These are phyloP conservation scores for Rhyacichthys aspro DNA, from an alignment of 2,797 vertebrate species.

Conservation along the genomic window DNA sequence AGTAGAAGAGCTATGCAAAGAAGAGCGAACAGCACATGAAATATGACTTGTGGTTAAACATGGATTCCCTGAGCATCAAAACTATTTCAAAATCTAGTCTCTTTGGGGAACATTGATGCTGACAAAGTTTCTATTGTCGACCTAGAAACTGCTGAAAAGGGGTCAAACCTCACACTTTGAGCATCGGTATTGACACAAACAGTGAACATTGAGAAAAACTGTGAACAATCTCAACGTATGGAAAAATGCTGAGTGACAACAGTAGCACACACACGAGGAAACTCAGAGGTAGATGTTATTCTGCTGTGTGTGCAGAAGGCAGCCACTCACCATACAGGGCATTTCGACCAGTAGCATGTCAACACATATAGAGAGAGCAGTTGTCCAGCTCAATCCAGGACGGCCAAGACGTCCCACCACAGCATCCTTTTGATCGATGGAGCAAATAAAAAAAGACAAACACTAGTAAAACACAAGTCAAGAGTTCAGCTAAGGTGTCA, in stretches of 20 bases:
- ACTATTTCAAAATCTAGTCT: slow-evolving; percentile 1
- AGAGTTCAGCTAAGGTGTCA: neutral
- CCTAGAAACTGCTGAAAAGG: slow-evolving; percentile 3
- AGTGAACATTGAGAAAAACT: slow-evolving; percentile 17
- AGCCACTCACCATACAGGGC: slow-evolving; percentile 3
- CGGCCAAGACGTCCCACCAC: slow-evolving; percentile 9
- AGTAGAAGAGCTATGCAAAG: slow-evolving; percentile 25
- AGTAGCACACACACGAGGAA: slow-evolving; percentile 47
- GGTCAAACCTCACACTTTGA: neutral
- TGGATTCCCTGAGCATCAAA: slow-evolving; percentile 6
- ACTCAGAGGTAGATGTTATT: slow-evolving; percentile 44
- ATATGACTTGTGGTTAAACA: slow-evolving; percentile 20
- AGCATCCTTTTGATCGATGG: slow-evolving; percentile 16
- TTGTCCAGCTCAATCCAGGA: slow-evolving; percentile 14
- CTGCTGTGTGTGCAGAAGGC: slow-evolving; percentile 16
- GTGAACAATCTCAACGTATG: neutral
- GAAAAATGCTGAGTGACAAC: slow-evolving; percentile 34
- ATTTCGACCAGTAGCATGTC: slow-evolving; percentile 9
- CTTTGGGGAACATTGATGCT: neutral
- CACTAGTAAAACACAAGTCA: neutral
- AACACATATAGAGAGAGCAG: slow-evolving; percentile 16
- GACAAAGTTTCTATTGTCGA: no score
- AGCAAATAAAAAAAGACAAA: neutral
- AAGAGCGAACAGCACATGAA: slow-evolving; percentile 19
- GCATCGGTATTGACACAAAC: slow-evolving; percentile 7